Evolutionary conservation across 1,140 invertebrate genomes (phyloP).

Genomic region (Tigriopus japonicus): DNA sequence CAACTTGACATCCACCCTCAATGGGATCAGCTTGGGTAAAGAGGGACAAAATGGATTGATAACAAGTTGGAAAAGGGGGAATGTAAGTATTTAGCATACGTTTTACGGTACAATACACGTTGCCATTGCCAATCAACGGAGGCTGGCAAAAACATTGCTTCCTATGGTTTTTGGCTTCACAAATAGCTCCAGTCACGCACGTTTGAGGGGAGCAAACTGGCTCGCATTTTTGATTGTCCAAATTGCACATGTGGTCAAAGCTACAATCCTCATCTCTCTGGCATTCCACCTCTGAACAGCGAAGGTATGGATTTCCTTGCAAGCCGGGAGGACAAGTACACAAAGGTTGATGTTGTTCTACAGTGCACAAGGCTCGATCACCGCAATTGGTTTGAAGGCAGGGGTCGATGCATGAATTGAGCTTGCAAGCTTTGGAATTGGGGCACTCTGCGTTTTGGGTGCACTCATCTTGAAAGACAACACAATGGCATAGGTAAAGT

Average conservation of each 20-base stretch:
- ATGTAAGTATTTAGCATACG: background rate
- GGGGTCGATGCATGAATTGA: constrained; percentile 20
- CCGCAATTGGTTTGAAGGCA: constrained; percentile 15
- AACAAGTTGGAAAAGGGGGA: background rate
- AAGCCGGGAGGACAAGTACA: constrained; percentile 66
- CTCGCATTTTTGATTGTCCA: too few species aligned
- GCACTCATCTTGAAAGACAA: constrained; percentile 50
- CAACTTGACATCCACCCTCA: constrained; percentile 15
- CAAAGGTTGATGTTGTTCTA: constrained; percentile 45
- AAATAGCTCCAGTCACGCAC: constrained; percentile 9
- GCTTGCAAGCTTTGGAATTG: constrained; percentile 19
- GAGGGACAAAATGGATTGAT: background rate
- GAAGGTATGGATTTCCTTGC: constrained; percentile 46
- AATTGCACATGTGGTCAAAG: too few species aligned
- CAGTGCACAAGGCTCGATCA: constrained; percentile 39
- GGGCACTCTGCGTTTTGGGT: constrained; percentile 37
- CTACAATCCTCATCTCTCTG: background rate
- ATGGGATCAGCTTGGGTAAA: background rate
- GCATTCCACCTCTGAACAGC: constrained; percentile 50
- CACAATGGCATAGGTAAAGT: too few species aligned
- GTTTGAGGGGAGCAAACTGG: too few species aligned
- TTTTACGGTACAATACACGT: constrained; percentile 2
- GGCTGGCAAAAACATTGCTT: constrained; percentile 23
- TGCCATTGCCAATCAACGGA: constrained; percentile 21
- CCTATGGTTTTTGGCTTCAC: constrained; percentile 20